Evolutionary conservation across 2,888 invertebrate species (phyloP).

Genomic region (Folsomia manolachei): DNA sequence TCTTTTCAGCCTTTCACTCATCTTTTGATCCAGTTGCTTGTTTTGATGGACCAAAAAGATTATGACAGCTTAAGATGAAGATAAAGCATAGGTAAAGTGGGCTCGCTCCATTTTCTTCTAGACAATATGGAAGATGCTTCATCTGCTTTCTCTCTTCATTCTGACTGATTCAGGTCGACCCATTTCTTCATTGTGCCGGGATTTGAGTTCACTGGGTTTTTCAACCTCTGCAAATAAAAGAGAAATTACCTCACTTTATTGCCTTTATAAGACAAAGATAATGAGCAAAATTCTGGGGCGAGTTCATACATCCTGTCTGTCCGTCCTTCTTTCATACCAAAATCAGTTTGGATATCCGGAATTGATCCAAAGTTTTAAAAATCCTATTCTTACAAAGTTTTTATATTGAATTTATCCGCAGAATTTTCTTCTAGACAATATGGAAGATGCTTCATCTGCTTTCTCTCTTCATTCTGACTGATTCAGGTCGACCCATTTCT

Average conservation of each 20-base stretch:
- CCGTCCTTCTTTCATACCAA: too few relatives aligned
- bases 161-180: too few relatives aligned
- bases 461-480: too few relatives aligned
- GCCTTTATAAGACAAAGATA: neutral
- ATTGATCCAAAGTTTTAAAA: too few relatives aligned
- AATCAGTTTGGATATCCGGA: too few relatives aligned
- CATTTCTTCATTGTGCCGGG: too few relatives aligned
- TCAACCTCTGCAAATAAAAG: neutral
- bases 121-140: neutral
- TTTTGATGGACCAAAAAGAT: neutral
- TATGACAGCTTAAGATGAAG: neutral
- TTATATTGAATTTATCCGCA: too few relatives aligned
- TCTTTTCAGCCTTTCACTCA: neutral
- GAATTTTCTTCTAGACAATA: neutral
- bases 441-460: too few relatives aligned
- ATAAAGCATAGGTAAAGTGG: slow-evolving; percentile 3
- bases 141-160: too few relatives aligned
- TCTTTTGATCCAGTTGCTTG: neutral
- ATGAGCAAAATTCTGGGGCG: neutral
- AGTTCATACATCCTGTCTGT: neutral
- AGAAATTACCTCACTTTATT: neutral
- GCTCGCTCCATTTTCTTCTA: neutral
- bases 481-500: too few relatives aligned
- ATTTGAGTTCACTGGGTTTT: too few relatives aligned
- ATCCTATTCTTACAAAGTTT: too few relatives aligned